A percentile compares a stretch with the other conserved stretches of the same genome.
Conservation (phyloP, 1,140 invertebrate genomes). For the Leptinotarsa defecta region DNA sequence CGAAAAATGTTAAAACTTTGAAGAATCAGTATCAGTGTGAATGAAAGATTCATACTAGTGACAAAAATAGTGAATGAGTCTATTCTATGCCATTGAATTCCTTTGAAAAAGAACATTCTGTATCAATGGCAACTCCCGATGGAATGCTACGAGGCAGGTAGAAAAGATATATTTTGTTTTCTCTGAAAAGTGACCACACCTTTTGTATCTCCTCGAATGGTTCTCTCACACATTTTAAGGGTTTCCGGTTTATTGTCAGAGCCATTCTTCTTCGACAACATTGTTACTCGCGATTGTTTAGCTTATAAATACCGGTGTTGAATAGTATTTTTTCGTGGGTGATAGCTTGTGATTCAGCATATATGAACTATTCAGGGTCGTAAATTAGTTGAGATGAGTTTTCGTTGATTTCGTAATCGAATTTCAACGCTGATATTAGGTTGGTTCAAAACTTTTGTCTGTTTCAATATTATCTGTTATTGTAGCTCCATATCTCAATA, state of each 20-base stretch:
- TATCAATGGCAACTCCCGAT: constrained; percentile 52
- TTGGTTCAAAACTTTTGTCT: no score
- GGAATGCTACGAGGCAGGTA: constrained; percentile 52
- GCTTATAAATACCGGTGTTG: constrained; percentile 47
- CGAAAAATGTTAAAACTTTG: constrained; percentile 5
- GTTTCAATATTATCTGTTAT: no score
- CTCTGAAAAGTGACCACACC: constrained; percentile 55
- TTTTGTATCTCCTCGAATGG: constrained; percentile 50
- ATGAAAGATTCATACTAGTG: constrained; percentile 26
- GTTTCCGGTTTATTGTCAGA: constrained; percentile 52
- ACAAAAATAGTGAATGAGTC: constrained; percentile 29
- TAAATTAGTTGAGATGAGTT: background rate
- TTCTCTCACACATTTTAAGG: constrained; percentile 54
- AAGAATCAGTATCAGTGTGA: constrained; percentile 20
- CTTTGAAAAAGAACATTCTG: constrained; percentile 52
- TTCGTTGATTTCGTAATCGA: background rate
- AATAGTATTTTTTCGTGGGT: constrained; percentile 40
- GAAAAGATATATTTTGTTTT: constrained; percentile 52
- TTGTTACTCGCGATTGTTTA: constrained; percentile 53
- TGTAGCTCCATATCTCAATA: no score
- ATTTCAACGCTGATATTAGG: no score
- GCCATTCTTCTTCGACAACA: constrained; percentile 51
- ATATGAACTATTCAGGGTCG: background rate
- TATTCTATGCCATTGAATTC: constrained; percentile 22
- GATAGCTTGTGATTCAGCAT: constrained; percentile 45